A percentile compares a stretch with the other conserved stretches of the same genome.
Conservation (phyloP, 2,797 vertebrate genomes). For the Delichon dasypus region DNA sequence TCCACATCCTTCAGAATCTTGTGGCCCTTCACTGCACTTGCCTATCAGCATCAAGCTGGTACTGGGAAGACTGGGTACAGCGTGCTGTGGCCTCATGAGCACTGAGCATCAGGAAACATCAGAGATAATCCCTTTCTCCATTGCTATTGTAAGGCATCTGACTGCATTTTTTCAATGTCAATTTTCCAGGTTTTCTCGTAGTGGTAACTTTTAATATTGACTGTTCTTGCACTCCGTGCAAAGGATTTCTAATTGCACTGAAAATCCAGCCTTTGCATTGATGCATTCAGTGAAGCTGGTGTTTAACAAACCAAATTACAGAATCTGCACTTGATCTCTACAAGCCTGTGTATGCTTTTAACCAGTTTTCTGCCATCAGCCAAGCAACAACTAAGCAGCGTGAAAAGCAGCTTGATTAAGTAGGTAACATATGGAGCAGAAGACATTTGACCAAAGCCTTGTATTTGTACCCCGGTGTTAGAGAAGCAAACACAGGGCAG, state of each 20-base stretch:
- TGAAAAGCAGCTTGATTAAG: background rate
- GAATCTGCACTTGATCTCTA: background rate
- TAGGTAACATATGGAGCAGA: background rate
- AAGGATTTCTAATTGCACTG: background rate
- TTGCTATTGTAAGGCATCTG: background rate
- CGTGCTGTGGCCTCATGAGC: background rate
- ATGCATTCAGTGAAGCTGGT: background rate
- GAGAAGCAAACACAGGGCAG: background rate
- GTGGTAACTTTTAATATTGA: background rate
- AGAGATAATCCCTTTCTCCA: background rate
- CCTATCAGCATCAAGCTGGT: background rate
- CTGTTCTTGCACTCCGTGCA: background rate
- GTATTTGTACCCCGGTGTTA: background rate
- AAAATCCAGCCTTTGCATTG: background rate
- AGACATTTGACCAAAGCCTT: background rate
- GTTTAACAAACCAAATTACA: background rate
- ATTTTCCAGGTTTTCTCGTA: background rate
- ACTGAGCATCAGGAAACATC: background rate
- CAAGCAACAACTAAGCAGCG: background rate
- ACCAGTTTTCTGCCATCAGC: background rate
- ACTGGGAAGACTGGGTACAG: background rate
- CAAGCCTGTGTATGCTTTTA: background rate
- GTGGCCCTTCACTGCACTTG: background rate
- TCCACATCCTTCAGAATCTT: background rate
- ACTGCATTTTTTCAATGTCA: background rate